Evolutionary conservation across 1,140 invertebrate species (phyloP), one percentile per base, ranked within the genome.

Genomic region (Drusus annulatus): DNA sequence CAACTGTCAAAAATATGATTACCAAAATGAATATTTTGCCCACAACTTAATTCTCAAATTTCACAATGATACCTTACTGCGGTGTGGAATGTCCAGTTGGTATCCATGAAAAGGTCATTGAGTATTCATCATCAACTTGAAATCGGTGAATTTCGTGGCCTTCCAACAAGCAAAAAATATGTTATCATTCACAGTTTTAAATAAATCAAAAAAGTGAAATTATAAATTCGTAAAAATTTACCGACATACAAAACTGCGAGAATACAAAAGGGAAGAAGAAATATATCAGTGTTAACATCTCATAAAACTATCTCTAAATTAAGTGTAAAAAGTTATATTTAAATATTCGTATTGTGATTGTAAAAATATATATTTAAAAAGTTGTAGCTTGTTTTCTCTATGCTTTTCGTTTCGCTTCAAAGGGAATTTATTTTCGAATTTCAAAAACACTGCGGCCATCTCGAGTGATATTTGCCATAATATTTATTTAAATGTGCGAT

Each of bases 321-420:
- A 65, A 65, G 62, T 65, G 62, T 65, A 65, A 25, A 65, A 65
- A 65, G 23, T 7, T 65, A 31, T 25, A 65, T 28, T 65, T 16
- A 65, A 31, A 65, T 65, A 65, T 25, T 28, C 28, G 28, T 28
- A 28, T 65, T 65, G 62, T 65, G 62, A 65, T 65, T 65, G 21
- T 65, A 31, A 28, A 65, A 15, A 28, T 28, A 28, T 16, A 13
- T 25, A 65, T 25, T 65, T 28, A 65, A 28, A 65, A 13, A 45
- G 36, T 15, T 65, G n/a, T 31, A n/a, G 28, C 28, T 31, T 31
- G n/a, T n/a, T 65, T 65, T 65, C 15, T n/a, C 8, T 6, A 65
- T 28, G 62, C 62, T 65, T 65, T 21, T n/a, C 56, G 56, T 65
- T 65, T 60, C 23, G 56, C 21, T 65, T 65, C 16, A 65, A 65